Evolutionary conservation across 1,140 invertebrate species (phyloP).

Genomic region (Phymastichus coffea): DNA sequence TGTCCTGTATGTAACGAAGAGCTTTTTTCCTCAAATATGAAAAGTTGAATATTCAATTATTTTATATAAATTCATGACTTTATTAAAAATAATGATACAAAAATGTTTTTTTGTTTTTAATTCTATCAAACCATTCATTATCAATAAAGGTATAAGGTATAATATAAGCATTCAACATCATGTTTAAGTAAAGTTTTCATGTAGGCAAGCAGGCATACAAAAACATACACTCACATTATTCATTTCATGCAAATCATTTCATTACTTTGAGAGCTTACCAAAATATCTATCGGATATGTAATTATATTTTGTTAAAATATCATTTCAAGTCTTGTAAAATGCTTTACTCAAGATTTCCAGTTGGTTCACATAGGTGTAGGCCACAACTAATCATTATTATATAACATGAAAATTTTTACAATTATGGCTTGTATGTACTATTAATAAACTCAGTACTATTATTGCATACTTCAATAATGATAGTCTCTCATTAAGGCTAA

Average conservation of each 20-base stretch:
- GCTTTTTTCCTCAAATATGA: constrained; percentile 36
- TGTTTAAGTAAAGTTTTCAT: constrained; percentile 26
- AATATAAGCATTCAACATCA: constrained; percentile 26
- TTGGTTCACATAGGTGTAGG: too few species aligned
- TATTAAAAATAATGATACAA: constrained; percentile 33
- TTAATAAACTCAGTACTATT: background rate
- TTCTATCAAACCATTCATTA: constrained; percentile 26
- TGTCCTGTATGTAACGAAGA: constrained; percentile 40
- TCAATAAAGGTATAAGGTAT: constrained; percentile 26
- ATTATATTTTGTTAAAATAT: constrained; percentile 52
- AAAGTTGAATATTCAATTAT: constrained; percentile 23
- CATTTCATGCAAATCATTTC: constrained; percentile 13
- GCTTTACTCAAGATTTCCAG: constrained; percentile 24
- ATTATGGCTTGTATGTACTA: constrained; percentile 12
- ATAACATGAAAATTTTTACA: background rate
- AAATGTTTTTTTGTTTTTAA: constrained; percentile 24
- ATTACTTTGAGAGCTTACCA: constrained; percentile 18
- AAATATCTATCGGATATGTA: constrained; percentile 26
- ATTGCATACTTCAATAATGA: constrained; percentile 16
- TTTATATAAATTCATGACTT: constrained; percentile 29
- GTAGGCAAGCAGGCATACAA: constrained; percentile 21
- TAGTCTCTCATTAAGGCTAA: constrained; percentile 21
- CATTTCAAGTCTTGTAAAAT: constrained; percentile 50
- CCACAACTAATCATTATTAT: background rate
- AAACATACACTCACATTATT: constrained; percentile 28